Base-by-base conservation (phyloP, 2,113 vertebrate genomes). In the Phrynosoma platyrhinos region DNA sequence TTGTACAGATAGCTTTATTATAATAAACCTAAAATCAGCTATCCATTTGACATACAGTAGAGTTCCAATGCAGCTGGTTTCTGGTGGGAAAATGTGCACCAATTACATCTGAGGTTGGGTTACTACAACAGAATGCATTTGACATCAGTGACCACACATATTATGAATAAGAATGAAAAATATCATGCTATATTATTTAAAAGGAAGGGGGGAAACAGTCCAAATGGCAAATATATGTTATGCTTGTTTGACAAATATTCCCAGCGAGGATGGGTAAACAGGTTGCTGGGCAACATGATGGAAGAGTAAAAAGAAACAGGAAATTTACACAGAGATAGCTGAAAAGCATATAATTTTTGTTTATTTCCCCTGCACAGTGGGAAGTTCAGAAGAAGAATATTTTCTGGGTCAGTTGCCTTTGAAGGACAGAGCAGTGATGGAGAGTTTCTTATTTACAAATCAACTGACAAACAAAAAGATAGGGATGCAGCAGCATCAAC, bases 241-340 rank as follows among this genome's bases (percentile, higher is more conserved):
- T 89, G 53, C 23, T 8, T 68, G 6, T 88, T 90, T 87, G 40
- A n/a, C 82, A 89, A 84, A 7, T 23, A 42, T 76, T 18, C 2
- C 13, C 27, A n/a, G 32, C 47, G 4, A 0, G 5, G 84, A 93
- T 55, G 20, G 58, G 64, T 88, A 84, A 92, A 79, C 32, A 81
- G 16, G 87, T 94, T 95, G 92, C 88, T 92, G 92, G 79, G 88
- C 40, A 92, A 91, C 81, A 53, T n/a, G 55, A 86, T 76, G 69
- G 13, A 89, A 14, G 66, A 87, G 27, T 85, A 91, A 94, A 91
- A 92, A 87, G 87, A 92, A 90, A 85, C 78, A 77, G 68, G 79
- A 32, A 88, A 82, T 86, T 92, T 85, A 89, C 89, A 86, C 21
- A 86, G 91, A 93, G 89, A 86, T 91, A 14, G 13, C 32, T 62